Conservation (phyloP, 2,797 vertebrate genomes). For the Aeoliscus strigatus region DNA sequence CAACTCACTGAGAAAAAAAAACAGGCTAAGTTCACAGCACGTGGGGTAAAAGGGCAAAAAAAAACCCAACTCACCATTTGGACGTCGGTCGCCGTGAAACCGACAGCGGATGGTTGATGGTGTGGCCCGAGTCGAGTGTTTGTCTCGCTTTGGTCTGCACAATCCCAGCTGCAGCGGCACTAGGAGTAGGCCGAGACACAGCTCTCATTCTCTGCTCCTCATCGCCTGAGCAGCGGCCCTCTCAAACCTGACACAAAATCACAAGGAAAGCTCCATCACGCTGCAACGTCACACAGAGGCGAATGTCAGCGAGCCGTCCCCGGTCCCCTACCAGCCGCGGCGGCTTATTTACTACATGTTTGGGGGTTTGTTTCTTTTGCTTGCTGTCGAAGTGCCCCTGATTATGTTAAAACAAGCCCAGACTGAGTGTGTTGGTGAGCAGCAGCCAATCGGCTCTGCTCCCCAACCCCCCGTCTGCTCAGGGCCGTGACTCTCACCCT, state of each 20-base stretch:
- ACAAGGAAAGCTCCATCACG: constrained; percentile 53
- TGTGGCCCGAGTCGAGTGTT: constrained; percentile 67
- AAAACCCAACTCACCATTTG: constrained; percentile 83
- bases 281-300: constrained; percentile 47
- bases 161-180: constrained; percentile 74
- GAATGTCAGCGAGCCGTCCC: constrained; percentile 50
- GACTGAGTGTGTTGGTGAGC: constrained; percentile 73
- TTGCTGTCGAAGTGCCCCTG: constrained; percentile 77
- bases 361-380: constrained; percentile 63
- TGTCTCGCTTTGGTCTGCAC: constrained; percentile 73
- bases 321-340: constrained; percentile 52
- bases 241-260: constrained; percentile 64
- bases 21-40: constrained; percentile 45
- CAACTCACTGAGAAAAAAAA: constrained; percentile 39
- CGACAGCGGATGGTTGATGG: constrained; percentile 55
- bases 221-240: constrained; percentile 70
- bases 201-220: constrained; percentile 78
- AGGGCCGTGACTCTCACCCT: constrained; percentile 71
- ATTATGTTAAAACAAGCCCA: constrained; percentile 80
- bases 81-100: constrained; percentile 72
- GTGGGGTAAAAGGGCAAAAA: constrained; percentile 51
- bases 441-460: constrained; percentile 76
- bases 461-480: constrained; percentile 76
- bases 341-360: constrained; percentile 72
- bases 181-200: constrained; percentile 74